These are phyloP conservation scores for Spisula subtruncata DNA, from an alignment of 2,888 invertebrate genomes.

Conservation along the genomic window DNA sequence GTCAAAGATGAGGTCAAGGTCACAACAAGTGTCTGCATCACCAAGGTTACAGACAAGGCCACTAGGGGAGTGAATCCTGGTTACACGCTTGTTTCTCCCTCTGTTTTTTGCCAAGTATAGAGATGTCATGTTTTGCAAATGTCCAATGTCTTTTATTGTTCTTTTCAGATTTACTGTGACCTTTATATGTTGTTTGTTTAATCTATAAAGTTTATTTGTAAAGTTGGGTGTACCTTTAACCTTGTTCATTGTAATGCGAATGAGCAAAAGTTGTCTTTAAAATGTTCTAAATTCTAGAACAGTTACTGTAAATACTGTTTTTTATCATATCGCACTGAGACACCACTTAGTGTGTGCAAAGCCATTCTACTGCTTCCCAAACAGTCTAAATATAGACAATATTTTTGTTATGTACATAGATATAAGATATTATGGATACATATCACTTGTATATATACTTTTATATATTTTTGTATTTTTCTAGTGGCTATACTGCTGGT, in stretches of 20 bases:
- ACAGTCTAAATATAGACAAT: neutral
- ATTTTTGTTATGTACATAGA: neutral
- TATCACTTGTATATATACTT: neutral
- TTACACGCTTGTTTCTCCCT: neutral
- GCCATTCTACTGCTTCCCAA: neutral
- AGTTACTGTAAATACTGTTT: too few relatives aligned
- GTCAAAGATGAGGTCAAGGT: too few relatives aligned
- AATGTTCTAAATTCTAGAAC: too few relatives aligned
- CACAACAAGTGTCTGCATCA: too few relatives aligned
- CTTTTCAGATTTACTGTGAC: neutral
- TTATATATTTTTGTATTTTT: constrained; percentile 11
- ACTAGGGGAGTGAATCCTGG: too few relatives aligned
- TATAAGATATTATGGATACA: neutral
- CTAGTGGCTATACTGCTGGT: neutral
- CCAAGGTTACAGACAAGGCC: too few relatives aligned
- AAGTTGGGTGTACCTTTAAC: neutral
- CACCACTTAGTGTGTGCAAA: too few relatives aligned
- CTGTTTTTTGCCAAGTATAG: neutral
- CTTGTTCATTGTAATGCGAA: too few relatives aligned
- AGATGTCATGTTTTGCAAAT: neutral
- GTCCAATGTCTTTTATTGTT: too few relatives aligned
- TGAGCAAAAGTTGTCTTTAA: neutral
- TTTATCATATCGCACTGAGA: too few relatives aligned
- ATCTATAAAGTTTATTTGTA: neutral
- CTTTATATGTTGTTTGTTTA: neutral